Base-by-base conservation (phyloP, 2,888 invertebrate genomes). In the Geophilus truncorum region DNA sequence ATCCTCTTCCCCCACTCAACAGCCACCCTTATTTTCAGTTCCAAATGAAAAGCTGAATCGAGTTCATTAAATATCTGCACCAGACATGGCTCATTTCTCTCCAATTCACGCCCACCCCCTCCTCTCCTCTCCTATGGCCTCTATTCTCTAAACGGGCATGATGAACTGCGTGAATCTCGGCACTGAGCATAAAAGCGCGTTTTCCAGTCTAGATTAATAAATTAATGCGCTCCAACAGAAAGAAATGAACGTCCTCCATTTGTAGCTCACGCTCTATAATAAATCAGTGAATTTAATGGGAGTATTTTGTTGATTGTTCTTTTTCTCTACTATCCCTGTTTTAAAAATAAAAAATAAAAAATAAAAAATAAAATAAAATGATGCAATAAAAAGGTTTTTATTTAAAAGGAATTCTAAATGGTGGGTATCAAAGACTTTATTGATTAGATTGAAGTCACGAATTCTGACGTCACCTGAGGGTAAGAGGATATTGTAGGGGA, bases 1-100 rank as follows among this genome's bases (percentile, higher is more conserved):
- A 70, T 70, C 70, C 70, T 70, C 70, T 70, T 70, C 70, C 70
- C 70, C 70, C 70, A 70, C 70, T 70, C 70, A 70, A 70, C 70
- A 70, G 70, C 28, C 70, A 70, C 70, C 70, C 70, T 70, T 70
- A 70, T 70, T 70, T 70, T 28, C 70, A 70, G 70, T 70, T 70
- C 70, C 70, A 70, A 70, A 70, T 70, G 70, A 70, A 70, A 70
- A 70, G 70, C 70, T 70, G 70, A 70, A 70, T 70, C 70, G 70
- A 70, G 70, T 70, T 70, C 70, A 70, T 70, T 70, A 70, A 70
- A 70, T 70, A 70, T 70, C 70, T 70, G 70, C 70, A 70, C 70
- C 28, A 70, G 70, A 70, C 70, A 70, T 70, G 70, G 70, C 70
- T 70, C 70, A 70, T 70, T 70, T 70, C 70, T 70, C 70, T 70